Evolutionary conservation across 2,797 vertebrate genomes (phyloP).

Genomic region (Alouatta caraya): DNA sequence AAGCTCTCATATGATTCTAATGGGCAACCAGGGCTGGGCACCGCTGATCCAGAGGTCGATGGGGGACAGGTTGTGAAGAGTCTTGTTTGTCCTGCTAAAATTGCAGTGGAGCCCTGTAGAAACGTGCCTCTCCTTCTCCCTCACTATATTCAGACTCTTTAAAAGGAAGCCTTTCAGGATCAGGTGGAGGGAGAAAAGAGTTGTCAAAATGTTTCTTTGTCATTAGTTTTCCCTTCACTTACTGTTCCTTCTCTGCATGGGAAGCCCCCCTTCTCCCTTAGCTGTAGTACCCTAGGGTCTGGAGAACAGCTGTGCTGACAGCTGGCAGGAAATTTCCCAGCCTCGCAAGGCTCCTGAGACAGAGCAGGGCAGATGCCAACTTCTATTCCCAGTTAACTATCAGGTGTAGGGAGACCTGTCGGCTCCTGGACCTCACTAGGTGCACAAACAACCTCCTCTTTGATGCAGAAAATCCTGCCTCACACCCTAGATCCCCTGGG

Average conservation of each 20-base stretch:
- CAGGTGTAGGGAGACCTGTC: not conserved
- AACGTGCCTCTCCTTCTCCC: not conserved
- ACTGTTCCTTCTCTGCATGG: not conserved
- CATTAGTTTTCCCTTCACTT: not conserved
- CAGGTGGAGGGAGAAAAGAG: not conserved
- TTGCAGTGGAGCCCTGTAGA: rapidly evolving
- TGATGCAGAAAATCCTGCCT: rapidly evolving
- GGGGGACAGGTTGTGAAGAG: not conserved
- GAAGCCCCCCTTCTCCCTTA: not conserved
- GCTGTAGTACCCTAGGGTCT: not conserved
- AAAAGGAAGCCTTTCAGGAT: not conserved
- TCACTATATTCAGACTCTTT: not conserved
- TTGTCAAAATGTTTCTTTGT: not conserved
- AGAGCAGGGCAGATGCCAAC: not conserved
- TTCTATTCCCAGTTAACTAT: not conserved
- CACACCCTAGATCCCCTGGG: not conserved
- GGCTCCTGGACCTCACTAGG: not conserved
- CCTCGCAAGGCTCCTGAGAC: not conserved
- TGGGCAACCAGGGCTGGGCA: not conserved
- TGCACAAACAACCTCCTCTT: not conserved
- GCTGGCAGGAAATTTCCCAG: conserved; percentile 41
- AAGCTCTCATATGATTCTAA: not conserved
- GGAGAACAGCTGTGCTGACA: conserved; percentile 46
- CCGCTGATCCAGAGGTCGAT: not conserved
- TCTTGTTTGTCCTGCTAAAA: not conserved